Evolutionary conservation across 2,113 vertebrate genomes (phyloP), one percentile per base, ranked within the genome.

Genomic region (Heterocephalus glaber): DNA sequence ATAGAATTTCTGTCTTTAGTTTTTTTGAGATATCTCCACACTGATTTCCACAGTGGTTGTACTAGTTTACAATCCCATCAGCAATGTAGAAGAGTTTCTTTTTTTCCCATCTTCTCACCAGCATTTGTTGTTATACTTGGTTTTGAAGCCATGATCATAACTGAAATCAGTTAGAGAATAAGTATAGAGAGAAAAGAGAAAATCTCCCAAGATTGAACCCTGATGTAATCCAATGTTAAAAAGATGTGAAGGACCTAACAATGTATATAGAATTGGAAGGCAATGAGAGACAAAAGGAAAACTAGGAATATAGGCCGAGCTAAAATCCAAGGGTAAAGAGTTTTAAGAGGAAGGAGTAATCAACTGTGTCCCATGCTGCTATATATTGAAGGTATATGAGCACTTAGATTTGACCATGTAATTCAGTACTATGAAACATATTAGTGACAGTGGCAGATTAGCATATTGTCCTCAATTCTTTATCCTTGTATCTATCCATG

Each of bases 311-410:
- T 33, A 28, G 26, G 3, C 26, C 77, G 10, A 70, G 9, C 33
- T 70, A 81, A 90, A 89, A 95, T 22, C n/a, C 58, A 79, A 94
- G 11, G 35, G 74, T 35, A 65, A 95, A 94, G 8, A 28, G 33
- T 63, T 86, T 90, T 38, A 90, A 26, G 17, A 17, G 7, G 26
- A 74, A 77, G 16, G 61, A 41, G n/a, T 76, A n/a, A 93, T 52
- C 30, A 68, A n/a, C 20, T 89, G 12, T 68, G 14, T 90, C 61
- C 54, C 41, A 49, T 85, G 44, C n/a, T 80, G 20, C 56, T 90
- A 54, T 90, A 61, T 93, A 66, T 87, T 84, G 56, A 77, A 52
- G 68, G 83, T 22, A 72, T 49, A n/a, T 95, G 70, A 88, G 7
- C 20, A 47, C 49, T 90, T 90, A 68, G 14, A 87, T 93, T 79